Evolutionary conservation across 1,140 invertebrate genomes (phyloP), one percentile per base, ranked within the genome.

Genomic region (Phocides pigmalion): DNA sequence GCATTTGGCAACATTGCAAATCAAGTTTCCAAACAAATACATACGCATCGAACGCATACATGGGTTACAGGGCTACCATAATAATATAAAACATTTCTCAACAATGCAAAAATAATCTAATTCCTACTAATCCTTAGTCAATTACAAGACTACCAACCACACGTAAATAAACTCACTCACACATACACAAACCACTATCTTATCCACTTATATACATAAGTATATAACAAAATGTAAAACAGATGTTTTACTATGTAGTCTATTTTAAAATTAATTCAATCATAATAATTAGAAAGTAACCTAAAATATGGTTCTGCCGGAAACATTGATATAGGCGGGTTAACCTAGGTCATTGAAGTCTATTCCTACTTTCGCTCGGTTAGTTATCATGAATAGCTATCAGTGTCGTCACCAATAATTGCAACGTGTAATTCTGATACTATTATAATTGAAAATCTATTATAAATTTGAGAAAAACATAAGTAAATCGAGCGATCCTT

Each of bases 301-400:
- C 82, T 86, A 82, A 77, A 84, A 87, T 68, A 68, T 44, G 51
- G 42, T 71, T 79, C 68, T 77, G 72, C 74, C 77, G 79, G 82
- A 87, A 81, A 74, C 74, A 70, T 64, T 74, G 68, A 68, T 68
- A 67, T 59, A 79, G 76, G 78, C 78, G 80, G 81, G 83, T 84
- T 87, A 88, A 79, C 86, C 85, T 90, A 90, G 88, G 88, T 89
- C 86, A 90, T 87, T 70, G 67, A 79, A 80, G 66, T 77, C 72
- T 65, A 62, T 62, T 54, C 50, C 69, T 75, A 87, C 84, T 89
- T 87, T 90, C 81, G 79, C 77, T 78, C 53, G 67, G 68, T 75
- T 76, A 64, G 65, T 73, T 82, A 80, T 75, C 66, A 53, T 68
- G 72, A 71, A 67, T 72, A 74, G 61, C 66, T 68, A 74, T 70